phyloP scores from a whole-genome alignment of 2,888 invertebrate species.

The Ennomos quercinarius region DNA sequence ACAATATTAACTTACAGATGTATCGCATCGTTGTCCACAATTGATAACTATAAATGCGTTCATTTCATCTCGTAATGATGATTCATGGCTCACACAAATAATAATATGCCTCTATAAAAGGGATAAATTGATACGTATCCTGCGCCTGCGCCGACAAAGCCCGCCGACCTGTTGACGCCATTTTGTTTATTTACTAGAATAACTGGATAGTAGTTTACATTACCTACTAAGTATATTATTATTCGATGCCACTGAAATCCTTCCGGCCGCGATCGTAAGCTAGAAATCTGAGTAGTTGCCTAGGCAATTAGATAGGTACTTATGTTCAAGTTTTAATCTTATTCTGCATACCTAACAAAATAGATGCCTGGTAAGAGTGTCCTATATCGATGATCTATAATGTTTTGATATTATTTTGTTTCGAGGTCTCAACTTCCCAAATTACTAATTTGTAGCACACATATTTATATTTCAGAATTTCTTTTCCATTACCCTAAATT shows the following conservation, averaged over 20 bases:
- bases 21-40: constrained; percentile 30
- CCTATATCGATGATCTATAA: no score
- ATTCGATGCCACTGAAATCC: no score
- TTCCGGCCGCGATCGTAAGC: no score
- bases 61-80: constrained; percentile 46
- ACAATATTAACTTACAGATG: constrained; percentile 19
- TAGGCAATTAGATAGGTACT: no score
- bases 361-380: no score
- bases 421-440: no score
- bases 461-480: constrained; percentile 20
- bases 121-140: constrained; percentile 50
- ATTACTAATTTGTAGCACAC: background rate
- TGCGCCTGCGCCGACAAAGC: constrained; percentile 53
- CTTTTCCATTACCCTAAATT: constrained; percentile 25
- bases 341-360: no score
- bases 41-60: constrained; percentile 35
- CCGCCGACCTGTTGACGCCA: constrained; percentile 43
- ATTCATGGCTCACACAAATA: constrained; percentile 44
- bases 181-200: constrained; percentile 49
- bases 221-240: no score
- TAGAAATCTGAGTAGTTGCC: no score
- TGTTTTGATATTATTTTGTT: no score
- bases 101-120: constrained; percentile 47
- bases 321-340: no score
- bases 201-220: no score